Evolutionary conservation across 2,888 invertebrate genomes (phyloP).

Genomic region (Stenodera caucasica): DNA sequence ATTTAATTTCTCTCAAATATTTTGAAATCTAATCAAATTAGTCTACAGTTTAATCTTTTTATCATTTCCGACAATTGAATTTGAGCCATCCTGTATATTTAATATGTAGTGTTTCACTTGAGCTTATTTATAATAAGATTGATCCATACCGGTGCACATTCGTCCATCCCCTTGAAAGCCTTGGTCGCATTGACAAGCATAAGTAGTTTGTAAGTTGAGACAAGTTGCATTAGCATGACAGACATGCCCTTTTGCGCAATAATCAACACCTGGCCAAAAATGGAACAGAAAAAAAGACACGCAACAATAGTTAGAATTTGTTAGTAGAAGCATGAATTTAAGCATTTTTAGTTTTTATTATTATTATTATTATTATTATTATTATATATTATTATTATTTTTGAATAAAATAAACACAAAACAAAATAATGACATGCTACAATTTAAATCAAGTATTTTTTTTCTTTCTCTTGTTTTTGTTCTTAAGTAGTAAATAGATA

Average conservation of each 20-base stretch:
- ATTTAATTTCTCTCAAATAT: too few species aligned
- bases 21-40: too few species aligned
- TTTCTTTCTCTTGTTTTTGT: too few species aligned
- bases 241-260: conserved; percentile 84
- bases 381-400: background rate
- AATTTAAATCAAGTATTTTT: conserved; percentile 3
- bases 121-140: conserved; percentile 6
- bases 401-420: background rate
- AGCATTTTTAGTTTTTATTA: background rate
- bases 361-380: background rate
- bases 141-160: conserved; percentile 68
- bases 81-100: too few species aligned
- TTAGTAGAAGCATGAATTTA: conserved; percentile 34
- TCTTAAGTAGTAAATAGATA: background rate
- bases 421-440: background rate
- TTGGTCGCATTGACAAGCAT: conserved; percentile 86
- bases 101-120: conserved; percentile 17
- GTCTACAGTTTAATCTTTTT: too few species aligned
- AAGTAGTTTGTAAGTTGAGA: conserved; percentile 87
- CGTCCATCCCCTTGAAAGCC: conserved; percentile 89
- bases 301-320: conserved; percentile 33
- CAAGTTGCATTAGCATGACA: conserved; percentile 91
- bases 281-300: conserved; percentile 20
- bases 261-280: conserved; percentile 74
- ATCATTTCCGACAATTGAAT: too few species aligned